A percentile compares a stretch with the other conserved stretches of the same genome.
phyloP scores from a whole-genome alignment of 1,140 invertebrate genomes.

The Patella vulgata region DNA sequence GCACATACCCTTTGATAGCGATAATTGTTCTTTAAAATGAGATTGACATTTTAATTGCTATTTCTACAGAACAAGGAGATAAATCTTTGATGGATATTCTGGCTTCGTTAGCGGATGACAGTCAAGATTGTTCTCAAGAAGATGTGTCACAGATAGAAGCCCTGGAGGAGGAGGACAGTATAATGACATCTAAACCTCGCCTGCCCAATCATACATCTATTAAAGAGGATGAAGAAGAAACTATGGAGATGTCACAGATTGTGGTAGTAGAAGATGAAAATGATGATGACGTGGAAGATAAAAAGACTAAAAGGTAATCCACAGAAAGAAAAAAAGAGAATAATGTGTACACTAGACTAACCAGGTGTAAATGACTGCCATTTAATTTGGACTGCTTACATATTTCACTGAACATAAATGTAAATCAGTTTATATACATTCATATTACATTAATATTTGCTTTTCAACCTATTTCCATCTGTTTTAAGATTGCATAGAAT shows the following conservation, averaged over 20 bases:
- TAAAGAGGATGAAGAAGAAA: constrained; percentile 46
- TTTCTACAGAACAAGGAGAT: constrained; percentile 26
- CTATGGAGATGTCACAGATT: constrained; percentile 59
- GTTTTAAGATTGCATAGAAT: too few species aligned
- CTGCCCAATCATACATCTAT: constrained; percentile 19
- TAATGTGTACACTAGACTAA: too few species aligned
- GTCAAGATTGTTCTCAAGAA: constrained; percentile 37
- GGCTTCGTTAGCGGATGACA: constrained; percentile 57
- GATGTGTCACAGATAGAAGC: constrained; percentile 34
- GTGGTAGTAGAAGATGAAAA: constrained; percentile 35
- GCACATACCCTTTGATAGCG: too few species aligned
- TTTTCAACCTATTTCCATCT: too few species aligned
- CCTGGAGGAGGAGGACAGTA: constrained; percentile 56
- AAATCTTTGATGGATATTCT: constrained; percentile 71
- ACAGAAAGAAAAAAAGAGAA: too few species aligned
- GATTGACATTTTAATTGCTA: too few species aligned
- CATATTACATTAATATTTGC: too few species aligned
- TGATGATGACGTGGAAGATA: constrained; percentile 3
- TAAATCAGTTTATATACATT: too few species aligned
- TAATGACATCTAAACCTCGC: constrained; percentile 47
- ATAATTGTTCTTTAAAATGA: too few species aligned
- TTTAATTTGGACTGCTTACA: too few species aligned
- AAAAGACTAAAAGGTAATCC: constrained; percentile 9
- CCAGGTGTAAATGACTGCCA: too few species aligned
- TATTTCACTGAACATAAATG: too few species aligned